Conservation (phyloP, 2,113 vertebrate species). For the Onychostruthus taczanowskii region DNA sequence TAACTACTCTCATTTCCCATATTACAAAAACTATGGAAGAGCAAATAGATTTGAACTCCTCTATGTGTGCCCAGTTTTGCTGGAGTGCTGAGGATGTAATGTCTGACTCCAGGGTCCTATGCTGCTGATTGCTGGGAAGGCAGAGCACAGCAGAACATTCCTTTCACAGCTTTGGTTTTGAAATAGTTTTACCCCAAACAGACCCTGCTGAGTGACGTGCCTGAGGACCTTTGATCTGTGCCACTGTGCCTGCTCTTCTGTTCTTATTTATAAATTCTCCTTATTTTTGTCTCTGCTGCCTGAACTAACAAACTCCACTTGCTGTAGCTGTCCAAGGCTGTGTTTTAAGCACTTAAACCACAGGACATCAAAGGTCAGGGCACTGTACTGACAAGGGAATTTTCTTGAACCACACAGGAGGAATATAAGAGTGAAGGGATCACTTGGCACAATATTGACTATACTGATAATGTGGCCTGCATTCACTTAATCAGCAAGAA, state of each 20-base stretch:
- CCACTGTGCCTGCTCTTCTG: background rate
- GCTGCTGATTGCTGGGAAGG: background rate
- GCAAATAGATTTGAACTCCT: background rate
- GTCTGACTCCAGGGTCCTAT: background rate
- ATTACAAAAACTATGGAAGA: background rate
- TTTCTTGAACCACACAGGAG: constrained; percentile 79
- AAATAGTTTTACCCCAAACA: background rate
- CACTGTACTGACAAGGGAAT: constrained; percentile 32
- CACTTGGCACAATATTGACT: constrained; percentile 97
- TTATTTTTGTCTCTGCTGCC: background rate
- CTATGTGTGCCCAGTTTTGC: background rate
- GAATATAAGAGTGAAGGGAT: constrained; percentile 97
- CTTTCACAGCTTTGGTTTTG: background rate
- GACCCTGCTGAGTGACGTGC: background rate
- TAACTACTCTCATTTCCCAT: background rate
- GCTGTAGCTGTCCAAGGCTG: background rate
- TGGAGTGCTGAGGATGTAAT: background rate
- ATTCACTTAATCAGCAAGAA: constrained; percentile 98
- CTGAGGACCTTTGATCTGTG: background rate
- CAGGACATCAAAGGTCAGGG: background rate
- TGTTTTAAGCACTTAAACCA: background rate
- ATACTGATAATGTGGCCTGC: constrained; percentile 96
- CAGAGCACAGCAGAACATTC: background rate
- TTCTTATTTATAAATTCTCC: background rate
- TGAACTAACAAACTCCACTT: constrained; percentile 31